These are phyloP conservation scores for Xerus inauris DNA, from an alignment of 2,113 vertebrate species.

Conservation along the genomic window DNA sequence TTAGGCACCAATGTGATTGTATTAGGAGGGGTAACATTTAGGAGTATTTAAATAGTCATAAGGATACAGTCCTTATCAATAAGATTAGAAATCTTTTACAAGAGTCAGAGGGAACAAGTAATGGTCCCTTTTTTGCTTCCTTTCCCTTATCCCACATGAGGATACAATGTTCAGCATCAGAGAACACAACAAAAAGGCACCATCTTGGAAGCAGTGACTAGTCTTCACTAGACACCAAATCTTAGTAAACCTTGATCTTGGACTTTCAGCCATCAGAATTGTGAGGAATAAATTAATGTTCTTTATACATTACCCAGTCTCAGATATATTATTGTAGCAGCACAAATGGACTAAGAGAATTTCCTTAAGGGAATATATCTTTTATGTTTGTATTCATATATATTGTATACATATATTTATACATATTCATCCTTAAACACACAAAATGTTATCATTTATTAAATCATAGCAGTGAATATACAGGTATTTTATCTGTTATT, in stretches of 20 bases:
- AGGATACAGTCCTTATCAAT: neutral
- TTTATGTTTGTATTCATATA: neutral
- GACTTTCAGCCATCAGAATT: no score
- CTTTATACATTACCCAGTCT: no score
- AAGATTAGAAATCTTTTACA: neutral
- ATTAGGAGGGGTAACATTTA: neutral
- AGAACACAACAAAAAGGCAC: neutral
- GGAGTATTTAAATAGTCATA: neutral
- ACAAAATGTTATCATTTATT: neutral
- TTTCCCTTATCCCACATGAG: neutral
- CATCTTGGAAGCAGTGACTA: neutral
- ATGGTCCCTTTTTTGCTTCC: neutral
- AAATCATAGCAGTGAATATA: neutral
- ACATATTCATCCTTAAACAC: no score
- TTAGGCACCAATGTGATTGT: neutral
- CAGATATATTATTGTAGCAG: no score
- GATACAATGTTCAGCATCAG: neutral
- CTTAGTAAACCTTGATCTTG: neutral
- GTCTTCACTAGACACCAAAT: neutral
- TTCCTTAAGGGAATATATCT: neutral
- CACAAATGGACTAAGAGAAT: no score
- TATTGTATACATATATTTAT: neutral
- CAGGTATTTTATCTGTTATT: neutral
- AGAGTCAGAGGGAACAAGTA: neutral
- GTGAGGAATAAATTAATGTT: no score